These are phyloP conservation scores for Cephalopholis sonnerati DNA, from an alignment of 2,113 vertebrate species.

Conservation along the genomic window DNA sequence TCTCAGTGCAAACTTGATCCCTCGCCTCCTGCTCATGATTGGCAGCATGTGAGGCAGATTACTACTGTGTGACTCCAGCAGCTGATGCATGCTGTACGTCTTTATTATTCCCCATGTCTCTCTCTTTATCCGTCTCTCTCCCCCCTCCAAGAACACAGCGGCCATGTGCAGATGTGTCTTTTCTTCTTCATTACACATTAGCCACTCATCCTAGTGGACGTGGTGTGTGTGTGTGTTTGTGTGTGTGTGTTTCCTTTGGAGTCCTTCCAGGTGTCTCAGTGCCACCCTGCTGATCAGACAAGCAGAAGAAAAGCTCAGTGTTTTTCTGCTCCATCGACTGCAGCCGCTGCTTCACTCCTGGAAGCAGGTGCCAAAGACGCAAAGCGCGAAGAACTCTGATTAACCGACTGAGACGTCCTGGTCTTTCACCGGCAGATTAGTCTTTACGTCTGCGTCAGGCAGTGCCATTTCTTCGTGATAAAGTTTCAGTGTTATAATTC, in stretches of 20 bases:
- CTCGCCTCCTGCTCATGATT: not conserved
- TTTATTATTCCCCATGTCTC: conserved; percentile 19
- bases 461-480: not conserved
- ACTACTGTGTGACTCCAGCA: conserved; percentile 4
- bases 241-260: conserved; percentile 70
- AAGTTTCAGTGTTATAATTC: not conserved
- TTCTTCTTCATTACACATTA: conserved; percentile 84
- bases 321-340: conserved; percentile 89
- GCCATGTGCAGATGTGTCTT: conserved; percentile 78
- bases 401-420: not conserved
- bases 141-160: conserved; percentile 57
- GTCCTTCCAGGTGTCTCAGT: conserved; percentile 81
- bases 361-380: conserved; percentile 77
- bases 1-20: not conserved
- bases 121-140: not conserved
- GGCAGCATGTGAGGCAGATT: not conserved
- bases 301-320: conserved; percentile 87
- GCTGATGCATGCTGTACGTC: conserved; percentile 22
- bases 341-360: conserved; percentile 85
- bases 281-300: conserved; percentile 80
- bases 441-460: not conserved
- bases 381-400: not conserved
- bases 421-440: not conserved
- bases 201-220: conserved; percentile 65
- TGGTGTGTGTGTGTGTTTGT: not conserved